Conservation (phyloP, 2,797 vertebrate species). For the Crenichthys baileyi region DNA sequence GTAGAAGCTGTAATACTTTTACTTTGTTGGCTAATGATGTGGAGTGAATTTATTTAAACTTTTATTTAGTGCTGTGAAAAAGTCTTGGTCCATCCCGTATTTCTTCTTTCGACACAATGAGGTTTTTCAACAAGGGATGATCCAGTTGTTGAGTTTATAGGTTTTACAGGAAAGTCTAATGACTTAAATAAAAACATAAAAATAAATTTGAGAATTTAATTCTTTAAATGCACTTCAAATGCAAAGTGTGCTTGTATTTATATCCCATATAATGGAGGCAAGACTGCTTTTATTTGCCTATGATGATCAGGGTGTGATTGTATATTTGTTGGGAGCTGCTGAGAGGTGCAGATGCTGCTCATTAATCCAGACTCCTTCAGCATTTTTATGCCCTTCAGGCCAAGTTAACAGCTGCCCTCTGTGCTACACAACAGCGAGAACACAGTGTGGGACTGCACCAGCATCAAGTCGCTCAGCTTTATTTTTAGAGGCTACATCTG, state of each 20-base stretch:
- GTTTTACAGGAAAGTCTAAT: not conserved
- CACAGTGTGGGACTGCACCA: conserved; percentile 29
- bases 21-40: not conserved
- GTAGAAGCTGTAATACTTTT: not conserved
- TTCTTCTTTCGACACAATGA: not conserved
- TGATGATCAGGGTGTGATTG: conserved; percentile 39
- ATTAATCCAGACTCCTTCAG: conserved; percentile 71
- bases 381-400: conserved; percentile 74
- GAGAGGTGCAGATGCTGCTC: conserved; percentile 65
- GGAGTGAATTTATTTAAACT: no score
- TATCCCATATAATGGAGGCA: conserved; percentile 30
- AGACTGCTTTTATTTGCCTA: conserved; percentile 46
- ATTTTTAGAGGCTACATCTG: conserved; percentile 60
- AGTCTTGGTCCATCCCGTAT: not conserved
- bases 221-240: conserved; percentile 1
- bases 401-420: conserved; percentile 70
- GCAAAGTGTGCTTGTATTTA: conserved; percentile 50
- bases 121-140: not conserved
- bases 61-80: not conserved
- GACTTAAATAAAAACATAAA: not conserved
- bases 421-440: conserved; percentile 33
- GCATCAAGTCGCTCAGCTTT: conserved; percentile 20
- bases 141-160: no score
- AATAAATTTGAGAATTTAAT: not conserved
- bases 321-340: conserved; percentile 38